Evolutionary conservation across 2,888 invertebrate species (phyloP).

Genomic region (Lottia scabra): DNA sequence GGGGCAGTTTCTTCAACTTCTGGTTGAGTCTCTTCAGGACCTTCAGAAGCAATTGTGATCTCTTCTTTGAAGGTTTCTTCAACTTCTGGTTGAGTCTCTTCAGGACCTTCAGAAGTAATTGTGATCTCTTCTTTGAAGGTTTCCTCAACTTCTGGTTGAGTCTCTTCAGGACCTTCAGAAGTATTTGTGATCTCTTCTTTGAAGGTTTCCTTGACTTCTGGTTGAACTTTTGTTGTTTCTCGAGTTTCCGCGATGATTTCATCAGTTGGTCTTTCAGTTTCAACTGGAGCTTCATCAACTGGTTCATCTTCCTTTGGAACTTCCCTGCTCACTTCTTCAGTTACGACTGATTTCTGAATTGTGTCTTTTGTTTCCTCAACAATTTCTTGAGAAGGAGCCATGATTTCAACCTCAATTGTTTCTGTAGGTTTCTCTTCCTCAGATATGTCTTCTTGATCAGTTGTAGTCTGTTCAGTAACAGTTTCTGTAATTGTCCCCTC

Average conservation of each 20-base stretch:
- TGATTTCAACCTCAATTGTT: conserved; percentile 9
- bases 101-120: too few relatives aligned
- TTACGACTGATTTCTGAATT: conserved; percentile 25
- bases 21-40: too few relatives aligned
- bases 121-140: too few relatives aligned
- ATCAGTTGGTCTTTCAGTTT: conserved; percentile 24
- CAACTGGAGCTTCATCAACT: conserved; percentile 6
- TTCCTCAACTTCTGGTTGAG: too few relatives aligned
- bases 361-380: conserved; percentile 28
- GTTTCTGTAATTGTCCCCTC: conserved; percentile 7
- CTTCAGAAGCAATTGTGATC: too few relatives aligned
- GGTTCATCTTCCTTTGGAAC: conserved; percentile 23
- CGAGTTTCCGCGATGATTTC: conserved; percentile 26
- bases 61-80: too few relatives aligned
- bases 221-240: conserved; percentile 24
- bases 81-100: too few relatives aligned
- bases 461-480: neutral
- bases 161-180: too few relatives aligned
- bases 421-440: neutral
- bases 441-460: neutral
- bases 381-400: conserved; percentile 31
- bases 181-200: too few relatives aligned
- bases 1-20: too few relatives aligned
- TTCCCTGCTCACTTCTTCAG: conserved; percentile 21
- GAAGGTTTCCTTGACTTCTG: neutral